Evolutionary conservation across 2,888 invertebrate genomes (phyloP).

Genomic region (Isotomurus palustris): DNA sequence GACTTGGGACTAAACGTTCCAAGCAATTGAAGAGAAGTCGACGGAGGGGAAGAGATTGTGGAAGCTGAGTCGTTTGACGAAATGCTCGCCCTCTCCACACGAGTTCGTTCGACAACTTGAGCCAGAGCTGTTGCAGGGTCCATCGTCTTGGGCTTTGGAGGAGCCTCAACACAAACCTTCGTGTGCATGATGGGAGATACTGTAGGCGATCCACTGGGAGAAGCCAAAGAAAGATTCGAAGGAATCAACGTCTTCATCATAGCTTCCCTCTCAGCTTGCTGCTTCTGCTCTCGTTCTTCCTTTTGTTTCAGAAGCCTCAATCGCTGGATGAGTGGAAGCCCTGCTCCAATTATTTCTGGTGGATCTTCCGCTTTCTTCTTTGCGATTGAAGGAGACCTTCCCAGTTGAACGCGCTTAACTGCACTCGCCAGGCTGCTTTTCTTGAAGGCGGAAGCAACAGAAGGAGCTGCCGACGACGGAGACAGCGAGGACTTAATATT

Average conservation of each 20-base stretch:
- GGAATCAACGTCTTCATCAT: slow-evolving; percentile 45
- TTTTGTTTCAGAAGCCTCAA: slow-evolving; percentile 78
- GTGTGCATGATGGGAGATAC: not conserved
- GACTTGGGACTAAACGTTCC: slow-evolving; percentile 25
- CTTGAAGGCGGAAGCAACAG: slow-evolving; percentile 29
- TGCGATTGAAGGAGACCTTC: slow-evolving; percentile 7
- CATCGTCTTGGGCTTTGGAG: not conserved
- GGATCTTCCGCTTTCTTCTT: slow-evolving; percentile 10
- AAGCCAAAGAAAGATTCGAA: slow-evolving; percentile 49
- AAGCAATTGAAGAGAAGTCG: slow-evolving; percentile 13
- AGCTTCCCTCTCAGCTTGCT: slow-evolving; percentile 57
- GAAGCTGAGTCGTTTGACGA: slow-evolving; percentile 31
- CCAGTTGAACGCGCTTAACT: slow-evolving; percentile 29
- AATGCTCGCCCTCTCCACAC: slow-evolving; percentile 29
- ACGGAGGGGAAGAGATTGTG: slow-evolving; percentile 26
- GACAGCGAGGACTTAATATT: too few relatives aligned
- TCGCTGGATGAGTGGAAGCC: slow-evolving; percentile 70
- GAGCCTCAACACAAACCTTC: slow-evolving; percentile 3
- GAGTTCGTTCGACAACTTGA: not conserved
- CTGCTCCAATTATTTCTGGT: slow-evolving; percentile 67
- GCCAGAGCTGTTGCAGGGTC: slow-evolving; percentile 1
- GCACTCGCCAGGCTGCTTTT: slow-evolving; percentile 14
- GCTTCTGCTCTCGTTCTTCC: slow-evolving; percentile 59
- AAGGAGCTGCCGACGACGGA: slow-evolving; percentile 36
- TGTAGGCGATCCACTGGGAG: not conserved